Base-by-base conservation (phyloP, 2,113 vertebrate genomes). In the Hemiscyllium ocellatum region DNA sequence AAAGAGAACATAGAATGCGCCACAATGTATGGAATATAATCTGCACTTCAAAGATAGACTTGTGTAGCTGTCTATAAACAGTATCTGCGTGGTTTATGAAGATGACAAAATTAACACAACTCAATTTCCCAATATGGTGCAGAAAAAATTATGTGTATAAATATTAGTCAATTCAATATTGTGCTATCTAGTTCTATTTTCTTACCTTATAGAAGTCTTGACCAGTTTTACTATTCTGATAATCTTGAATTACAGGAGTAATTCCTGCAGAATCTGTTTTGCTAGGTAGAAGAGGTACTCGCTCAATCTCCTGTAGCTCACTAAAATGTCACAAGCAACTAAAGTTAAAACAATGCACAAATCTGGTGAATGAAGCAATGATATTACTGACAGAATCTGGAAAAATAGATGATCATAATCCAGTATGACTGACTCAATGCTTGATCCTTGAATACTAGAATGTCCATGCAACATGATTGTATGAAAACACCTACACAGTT, bases 181-280 rank as follows among this genome's bases (percentile, higher is more conserved):
- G 61, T 93, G n/a, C 72, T 70, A 29, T 50, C 12, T 42, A 52
- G 22, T 33, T 68, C 22, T 94, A 94, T 70, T 69, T 69, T 13
- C 94, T 95, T 76, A 95, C 94, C 94, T 95, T 70, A 47, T 95
- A 95, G 50, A 76, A 95, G 94, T 95, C 94, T 95, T 95, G 68
- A 76, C 94, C 94, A 76, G 94, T 8, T 52, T 70, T 95, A 95
- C 42, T 47, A 26, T 95, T 95, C 69, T 95, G 93, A 70, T 94
- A 94, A 72, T 94, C 93, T 50, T 94, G 37, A 76, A 95, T 95
- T 72, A 47, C 69, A 52, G 66, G 94, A 95, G 94, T 68, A 72
- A 70, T 70, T 70, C 69, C 94, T 4, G 24, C 12, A 2, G 94
- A 29, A 70, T 95, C 94, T 5, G 94, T 52, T 95, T 95, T 33